Conservation (phyloP, 2,797 vertebrate genomes). For the Sebastes itinus region DNA sequence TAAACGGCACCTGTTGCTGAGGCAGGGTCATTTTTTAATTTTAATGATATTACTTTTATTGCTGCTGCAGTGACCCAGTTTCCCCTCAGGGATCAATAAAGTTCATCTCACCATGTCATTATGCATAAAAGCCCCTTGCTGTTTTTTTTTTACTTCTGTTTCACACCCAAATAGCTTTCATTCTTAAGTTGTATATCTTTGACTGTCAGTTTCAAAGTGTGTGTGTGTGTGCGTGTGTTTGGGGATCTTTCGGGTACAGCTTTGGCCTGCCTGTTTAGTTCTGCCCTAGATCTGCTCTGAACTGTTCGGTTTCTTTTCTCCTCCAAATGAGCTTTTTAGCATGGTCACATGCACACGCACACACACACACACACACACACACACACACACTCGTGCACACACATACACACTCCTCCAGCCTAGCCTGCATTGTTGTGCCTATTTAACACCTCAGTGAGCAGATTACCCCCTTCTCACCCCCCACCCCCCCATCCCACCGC, state of each 20-base stretch:
- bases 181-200: slow-evolving; percentile 32
- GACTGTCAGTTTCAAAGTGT: slow-evolving; percentile 20
- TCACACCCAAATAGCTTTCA: slow-evolving; percentile 25
- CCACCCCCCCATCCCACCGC: slow-evolving; percentile 68
- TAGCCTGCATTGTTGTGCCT: slow-evolving; percentile 86
- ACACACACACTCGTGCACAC: neutral
- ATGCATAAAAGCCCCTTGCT: slow-evolving; percentile 13
- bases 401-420: slow-evolving; percentile 43
- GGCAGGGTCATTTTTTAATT: neutral
- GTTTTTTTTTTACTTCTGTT: slow-evolving; percentile 4
- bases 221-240: slow-evolving; percentile 17
- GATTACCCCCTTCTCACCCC: slow-evolving; percentile 81
- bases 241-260: slow-evolving; percentile 43
- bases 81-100: slow-evolving; percentile 25
- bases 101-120: slow-evolving; percentile 24
- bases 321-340: slow-evolving; percentile 83
- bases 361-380: neutral
- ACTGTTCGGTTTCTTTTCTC: slow-evolving; percentile 74
- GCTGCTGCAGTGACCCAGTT: neutral
- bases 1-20: slow-evolving; percentile 12
- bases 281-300: slow-evolving; percentile 73
- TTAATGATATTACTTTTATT: neutral
- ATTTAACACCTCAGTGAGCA: slow-evolving; percentile 95
- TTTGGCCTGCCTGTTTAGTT: slow-evolving; percentile 64
- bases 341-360: slow-evolving; percentile 27